Percentiles rank a stretch among this genome's conserved stretches.
Conservation (phyloP, 2,797 vertebrate species). For the Dallia pectoralis region DNA sequence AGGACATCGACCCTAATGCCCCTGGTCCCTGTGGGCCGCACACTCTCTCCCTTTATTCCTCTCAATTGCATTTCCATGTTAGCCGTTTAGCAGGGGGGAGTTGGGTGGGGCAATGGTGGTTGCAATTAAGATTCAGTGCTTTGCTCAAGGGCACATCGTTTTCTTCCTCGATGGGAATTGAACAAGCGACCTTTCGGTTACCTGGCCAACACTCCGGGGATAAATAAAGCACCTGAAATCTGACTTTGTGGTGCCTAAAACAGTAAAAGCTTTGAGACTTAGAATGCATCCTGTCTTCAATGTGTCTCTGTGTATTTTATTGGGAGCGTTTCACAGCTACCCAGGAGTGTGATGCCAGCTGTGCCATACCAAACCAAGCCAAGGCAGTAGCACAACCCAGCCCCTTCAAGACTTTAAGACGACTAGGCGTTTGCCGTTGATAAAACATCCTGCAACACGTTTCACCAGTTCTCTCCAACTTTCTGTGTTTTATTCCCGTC, state of each 20-base stretch:
- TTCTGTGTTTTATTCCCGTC: constrained; percentile 21
- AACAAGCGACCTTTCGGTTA: too few species aligned
- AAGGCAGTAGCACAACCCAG: constrained; percentile 25
- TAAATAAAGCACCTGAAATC: not conserved
- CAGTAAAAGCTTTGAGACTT: not conserved
- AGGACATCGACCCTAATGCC: not conserved
- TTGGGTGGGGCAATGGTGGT: too few species aligned
- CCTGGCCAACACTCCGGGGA: not conserved
- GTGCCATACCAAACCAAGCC: constrained; percentile 6
- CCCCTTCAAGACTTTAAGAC: constrained; percentile 33
- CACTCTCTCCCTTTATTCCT: too few species aligned
- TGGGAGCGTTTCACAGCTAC: not conserved
- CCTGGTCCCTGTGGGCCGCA: too few species aligned
- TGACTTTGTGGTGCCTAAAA: not conserved
- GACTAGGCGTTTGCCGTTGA: constrained; percentile 29
- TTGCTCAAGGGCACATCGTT: too few species aligned
- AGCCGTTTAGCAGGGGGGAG: too few species aligned
- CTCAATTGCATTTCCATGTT: too few species aligned
- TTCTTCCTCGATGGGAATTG: too few species aligned
- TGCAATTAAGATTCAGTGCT: too few species aligned
- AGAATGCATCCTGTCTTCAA: not conserved
- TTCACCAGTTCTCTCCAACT: constrained; percentile 2
- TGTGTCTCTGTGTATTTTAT: not conserved
- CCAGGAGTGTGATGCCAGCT: not conserved
- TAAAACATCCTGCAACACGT: constrained; percentile 26